Evolutionary conservation across 2,888 invertebrate species (phyloP).

Genomic region (Spicauda simplicius): DNA sequence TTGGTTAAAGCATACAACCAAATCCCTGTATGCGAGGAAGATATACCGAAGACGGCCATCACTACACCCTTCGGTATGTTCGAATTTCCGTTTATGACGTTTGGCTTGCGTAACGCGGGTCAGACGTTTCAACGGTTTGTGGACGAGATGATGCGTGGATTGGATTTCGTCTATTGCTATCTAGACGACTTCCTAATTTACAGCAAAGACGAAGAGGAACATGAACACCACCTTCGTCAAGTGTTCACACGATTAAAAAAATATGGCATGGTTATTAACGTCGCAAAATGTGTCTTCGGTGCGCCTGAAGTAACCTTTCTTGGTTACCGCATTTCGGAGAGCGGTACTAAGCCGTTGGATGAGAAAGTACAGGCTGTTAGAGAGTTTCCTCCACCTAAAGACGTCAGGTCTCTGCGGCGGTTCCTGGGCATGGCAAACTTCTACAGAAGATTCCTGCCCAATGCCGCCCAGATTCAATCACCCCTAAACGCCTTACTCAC

Average conservation of each 20-base stretch:
- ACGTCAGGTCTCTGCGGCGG: not conserved
- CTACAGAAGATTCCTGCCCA: conserved; percentile 36
- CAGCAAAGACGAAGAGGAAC: conserved; percentile 38
- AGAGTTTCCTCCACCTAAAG: not conserved
- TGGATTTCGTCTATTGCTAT: too few relatives aligned
- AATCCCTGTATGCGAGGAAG: too few relatives aligned
- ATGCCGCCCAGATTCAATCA: too few relatives aligned
- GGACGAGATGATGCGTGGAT: too few relatives aligned
- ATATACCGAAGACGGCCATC: conserved; percentile 57
- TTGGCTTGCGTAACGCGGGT: conserved; percentile 62
- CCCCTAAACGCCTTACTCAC: not conserved
- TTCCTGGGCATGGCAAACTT: not conserved
- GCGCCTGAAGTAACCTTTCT: not conserved
- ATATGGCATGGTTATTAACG: conserved; percentile 45
- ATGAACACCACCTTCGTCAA: conserved; percentile 41
- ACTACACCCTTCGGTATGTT: conserved; percentile 53
- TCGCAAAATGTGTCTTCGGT: conserved; percentile 46
- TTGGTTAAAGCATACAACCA: conserved; percentile 55
- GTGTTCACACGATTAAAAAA: conserved; percentile 41
- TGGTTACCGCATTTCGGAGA: not conserved
- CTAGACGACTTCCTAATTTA: too few relatives aligned
- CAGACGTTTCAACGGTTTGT: conserved; percentile 54
- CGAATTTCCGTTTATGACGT: conserved; percentile 54
- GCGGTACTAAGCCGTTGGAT: not conserved
- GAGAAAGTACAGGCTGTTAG: not conserved